Evolutionary conservation across 2,113 vertebrate genomes (phyloP), one percentile per base, ranked within the genome.

Genomic region (Crypturellus undulatus): DNA sequence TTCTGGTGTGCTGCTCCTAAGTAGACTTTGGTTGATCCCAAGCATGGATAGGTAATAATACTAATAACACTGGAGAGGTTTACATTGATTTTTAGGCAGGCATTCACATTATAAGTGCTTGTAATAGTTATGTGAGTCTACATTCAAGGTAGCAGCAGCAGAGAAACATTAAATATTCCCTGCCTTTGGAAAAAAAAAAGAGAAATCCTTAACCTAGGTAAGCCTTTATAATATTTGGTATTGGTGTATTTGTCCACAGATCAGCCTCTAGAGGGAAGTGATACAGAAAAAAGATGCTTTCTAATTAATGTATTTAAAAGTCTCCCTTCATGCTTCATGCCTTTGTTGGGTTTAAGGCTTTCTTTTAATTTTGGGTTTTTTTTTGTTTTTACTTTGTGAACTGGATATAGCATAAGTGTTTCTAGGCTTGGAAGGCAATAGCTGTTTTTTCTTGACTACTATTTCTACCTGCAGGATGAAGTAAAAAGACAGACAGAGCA

Each of bases 61-160:
- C 42, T 64, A 2, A 40, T 40, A 43, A 34, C 2, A 0, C 42
- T 52, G 9, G 12, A 72, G 21, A 58, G 15, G 9, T 13, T 85
- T 26, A 36, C 0, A 0, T 3, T 20, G 4, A 18, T 16, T 54
- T 79, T 83, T 58, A 77, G 64, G 36, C 28, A 64, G 6, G 7
- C 4, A 26, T 4, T 79, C 9, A 10, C 5, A 52, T 89, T 62
- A 4, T 2, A 19, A 47, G 19, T 49, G 13, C 8, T 49, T 22
- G 2, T 45, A 58, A 52, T 77, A 82, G 21, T 21, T 69, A 36
- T 65, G 5, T 49, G 40, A 76, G 4, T 36, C 89, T 76, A 36
- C 24, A 40, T 17, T 80, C 36, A 59, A 81, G 7, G 8, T 17
- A 54, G 15, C 5, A 13, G 26, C 30, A 15, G 21, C 4, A 49